Evolutionary conservation across 1,140 invertebrate genomes (phyloP).

Genomic region (Heliconius hewitsoni): DNA sequence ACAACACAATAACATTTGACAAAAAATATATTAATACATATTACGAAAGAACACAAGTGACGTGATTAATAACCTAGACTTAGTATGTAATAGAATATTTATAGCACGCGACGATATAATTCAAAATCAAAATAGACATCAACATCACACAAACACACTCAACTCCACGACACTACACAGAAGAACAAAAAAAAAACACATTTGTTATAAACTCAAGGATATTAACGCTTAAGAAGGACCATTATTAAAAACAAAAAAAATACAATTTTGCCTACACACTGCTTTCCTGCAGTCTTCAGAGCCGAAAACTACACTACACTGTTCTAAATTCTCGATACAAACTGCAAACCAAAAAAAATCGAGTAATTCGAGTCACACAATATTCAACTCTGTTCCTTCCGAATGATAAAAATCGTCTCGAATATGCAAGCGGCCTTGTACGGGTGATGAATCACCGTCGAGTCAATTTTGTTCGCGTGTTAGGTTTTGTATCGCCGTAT

Average conservation of each 20-base stretch:
- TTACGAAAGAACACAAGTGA: background rate
- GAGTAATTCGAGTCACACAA: constrained; percentile 15
- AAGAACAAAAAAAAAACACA: background rate
- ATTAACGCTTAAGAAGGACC: background rate
- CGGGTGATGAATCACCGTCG: constrained; percentile 26
- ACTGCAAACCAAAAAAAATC: constrained; percentile 10
- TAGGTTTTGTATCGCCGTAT: constrained; percentile 23
- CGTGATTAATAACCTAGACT: constrained; percentile 4
- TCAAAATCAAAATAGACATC: background rate
- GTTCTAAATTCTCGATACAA: constrained; percentile 17
- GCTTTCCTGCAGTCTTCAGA: background rate
- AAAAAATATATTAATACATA: background rate
- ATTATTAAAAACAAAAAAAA: background rate
- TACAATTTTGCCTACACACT: background rate
- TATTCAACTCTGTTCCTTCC: constrained; percentile 28
- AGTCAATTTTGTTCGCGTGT: constrained; percentile 31
- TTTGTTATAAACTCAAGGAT: background rate
- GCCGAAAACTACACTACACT: background rate
- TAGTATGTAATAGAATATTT: constrained; percentile 1
- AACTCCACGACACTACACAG: background rate
- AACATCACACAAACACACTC: background rate
- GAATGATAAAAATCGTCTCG: constrained; percentile 28
- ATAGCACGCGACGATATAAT: background rate
- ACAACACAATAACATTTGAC: background rate
- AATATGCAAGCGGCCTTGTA: constrained; percentile 32